phyloP scores from a whole-genome alignment of 1,140 invertebrate genomes.

The Phthorimaea operculella region DNA sequence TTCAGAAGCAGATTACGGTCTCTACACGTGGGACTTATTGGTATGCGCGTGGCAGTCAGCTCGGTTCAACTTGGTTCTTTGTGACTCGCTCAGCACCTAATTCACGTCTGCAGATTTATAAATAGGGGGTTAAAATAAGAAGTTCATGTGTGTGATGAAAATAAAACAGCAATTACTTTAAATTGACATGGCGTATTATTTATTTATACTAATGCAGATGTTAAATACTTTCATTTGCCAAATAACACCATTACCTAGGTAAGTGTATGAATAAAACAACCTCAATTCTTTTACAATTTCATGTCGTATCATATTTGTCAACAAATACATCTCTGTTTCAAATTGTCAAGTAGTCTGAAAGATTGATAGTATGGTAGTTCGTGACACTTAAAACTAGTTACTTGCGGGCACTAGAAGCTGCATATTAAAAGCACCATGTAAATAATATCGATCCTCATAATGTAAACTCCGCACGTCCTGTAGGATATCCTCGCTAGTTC shows the following conservation, averaged over 20 bases:
- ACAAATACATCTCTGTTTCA: too few species aligned
- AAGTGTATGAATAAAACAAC: too few species aligned
- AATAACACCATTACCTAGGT: too few species aligned
- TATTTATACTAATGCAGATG: too few species aligned
- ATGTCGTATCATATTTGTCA: too few species aligned
- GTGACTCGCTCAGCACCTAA: constrained; percentile 13
- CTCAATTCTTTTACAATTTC: too few species aligned
- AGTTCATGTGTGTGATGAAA: neutral
- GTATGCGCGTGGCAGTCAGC: constrained; percentile 14
- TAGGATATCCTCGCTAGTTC: constrained; percentile 59
- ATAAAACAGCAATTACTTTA: too few species aligned
- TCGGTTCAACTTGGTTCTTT: constrained; percentile 13
- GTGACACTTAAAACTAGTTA: too few species aligned
- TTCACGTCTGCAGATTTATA: constrained; percentile 16
- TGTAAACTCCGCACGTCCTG: constrained; percentile 51
- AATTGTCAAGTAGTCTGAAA: too few species aligned
- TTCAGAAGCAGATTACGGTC: constrained; percentile 18
- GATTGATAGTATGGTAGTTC: too few species aligned
- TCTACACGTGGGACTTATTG: constrained; percentile 13
- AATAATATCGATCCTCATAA: constrained; percentile 64
- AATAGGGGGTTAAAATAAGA: constrained; percentile 1
- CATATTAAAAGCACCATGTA: constrained; percentile 64
- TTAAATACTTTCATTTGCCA: too few species aligned
- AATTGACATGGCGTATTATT: too few species aligned
- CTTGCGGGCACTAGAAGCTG: constrained; percentile 19